Percentiles rank a stretch among this genome's conserved stretches.
Conservation (phyloP, 2,888 invertebrate species). For the Pasiphila rectangulata region DNA sequence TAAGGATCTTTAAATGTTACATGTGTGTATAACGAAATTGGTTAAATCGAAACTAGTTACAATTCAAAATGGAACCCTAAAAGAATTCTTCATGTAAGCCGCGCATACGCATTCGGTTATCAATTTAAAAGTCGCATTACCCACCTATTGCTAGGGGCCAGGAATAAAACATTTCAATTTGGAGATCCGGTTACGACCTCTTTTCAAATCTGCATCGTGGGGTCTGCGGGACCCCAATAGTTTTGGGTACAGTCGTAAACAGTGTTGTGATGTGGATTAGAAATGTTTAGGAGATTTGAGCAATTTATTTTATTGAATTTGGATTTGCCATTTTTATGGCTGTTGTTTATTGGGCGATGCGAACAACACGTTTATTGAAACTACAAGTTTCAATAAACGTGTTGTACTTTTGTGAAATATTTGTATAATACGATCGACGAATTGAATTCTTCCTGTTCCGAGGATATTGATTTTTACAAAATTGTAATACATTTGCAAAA, state of each 20-base stretch:
- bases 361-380: too few relatives aligned
- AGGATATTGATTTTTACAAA: too few relatives aligned
- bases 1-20: too few relatives aligned
- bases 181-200: constrained; percentile 76
- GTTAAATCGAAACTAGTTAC: too few relatives aligned
- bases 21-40: too few relatives aligned
- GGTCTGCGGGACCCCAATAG: constrained; percentile 73
- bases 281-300: constrained; percentile 17
- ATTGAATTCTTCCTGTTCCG: not conserved
- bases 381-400: not conserved
- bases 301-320: constrained; percentile 10
- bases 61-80: constrained; percentile 12
- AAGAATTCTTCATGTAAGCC: constrained; percentile 57
- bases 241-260: constrained; percentile 59
- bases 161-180: constrained; percentile 81
- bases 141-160: constrained; percentile 64
- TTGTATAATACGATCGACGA: not conserved
- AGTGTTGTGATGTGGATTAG: constrained; percentile 20
- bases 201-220: constrained; percentile 76
- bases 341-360: not conserved
- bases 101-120: constrained; percentile 70
- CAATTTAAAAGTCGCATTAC: constrained; percentile 78
- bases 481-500: too few relatives aligned
- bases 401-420: not conserved
- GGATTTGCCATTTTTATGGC: constrained; percentile 4